Evolutionary conservation across 2,888 invertebrate species (phyloP).

Genomic region (Microctonus hyperodae): DNA sequence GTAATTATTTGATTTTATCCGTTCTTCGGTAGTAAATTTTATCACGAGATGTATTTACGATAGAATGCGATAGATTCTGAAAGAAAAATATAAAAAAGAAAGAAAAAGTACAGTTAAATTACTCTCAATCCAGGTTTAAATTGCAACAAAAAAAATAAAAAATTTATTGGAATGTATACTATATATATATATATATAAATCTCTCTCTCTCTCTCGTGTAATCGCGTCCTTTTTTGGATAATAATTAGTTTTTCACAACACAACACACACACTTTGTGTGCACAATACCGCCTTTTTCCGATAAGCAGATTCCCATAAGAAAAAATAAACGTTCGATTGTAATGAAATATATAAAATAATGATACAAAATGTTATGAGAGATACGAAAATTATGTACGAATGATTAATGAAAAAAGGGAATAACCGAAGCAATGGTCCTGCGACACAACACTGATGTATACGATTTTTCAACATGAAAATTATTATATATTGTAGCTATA

Average conservation of each 20-base stretch:
- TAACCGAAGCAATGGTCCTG: slow-evolving; percentile 61
- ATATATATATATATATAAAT: background rate
- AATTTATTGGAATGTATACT: background rate
- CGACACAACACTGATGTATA: slow-evolving; percentile 65
- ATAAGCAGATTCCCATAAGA: slow-evolving; percentile 34
- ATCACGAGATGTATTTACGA: slow-evolving; percentile 18
- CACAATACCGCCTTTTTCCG: slow-evolving; percentile 37
- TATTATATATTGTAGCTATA: slow-evolving; percentile 63
- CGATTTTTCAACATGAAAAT: slow-evolving; percentile 65
- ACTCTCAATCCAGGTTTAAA: background rate
- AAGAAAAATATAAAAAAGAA: background rate
- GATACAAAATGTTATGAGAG: slow-evolving; percentile 27
- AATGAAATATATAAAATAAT: slow-evolving; percentile 30
- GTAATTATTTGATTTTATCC: slow-evolving; percentile 15
- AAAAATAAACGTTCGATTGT: slow-evolving; percentile 35
- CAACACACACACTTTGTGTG: slow-evolving; percentile 34
- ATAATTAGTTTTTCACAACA: slow-evolving; percentile 16
- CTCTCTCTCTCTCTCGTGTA: slow-evolving; percentile 2
- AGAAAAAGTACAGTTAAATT: background rate
- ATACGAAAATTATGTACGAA: background rate
- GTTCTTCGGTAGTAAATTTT: slow-evolving; percentile 5
- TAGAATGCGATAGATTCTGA: background rate
- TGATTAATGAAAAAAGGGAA: slow-evolving; percentile 38
- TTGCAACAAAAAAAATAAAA: background rate
- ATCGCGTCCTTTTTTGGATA: background rate